Conservation (phyloP, 1,140 invertebrate species). For the Vollenhovia emeryi region DNA sequence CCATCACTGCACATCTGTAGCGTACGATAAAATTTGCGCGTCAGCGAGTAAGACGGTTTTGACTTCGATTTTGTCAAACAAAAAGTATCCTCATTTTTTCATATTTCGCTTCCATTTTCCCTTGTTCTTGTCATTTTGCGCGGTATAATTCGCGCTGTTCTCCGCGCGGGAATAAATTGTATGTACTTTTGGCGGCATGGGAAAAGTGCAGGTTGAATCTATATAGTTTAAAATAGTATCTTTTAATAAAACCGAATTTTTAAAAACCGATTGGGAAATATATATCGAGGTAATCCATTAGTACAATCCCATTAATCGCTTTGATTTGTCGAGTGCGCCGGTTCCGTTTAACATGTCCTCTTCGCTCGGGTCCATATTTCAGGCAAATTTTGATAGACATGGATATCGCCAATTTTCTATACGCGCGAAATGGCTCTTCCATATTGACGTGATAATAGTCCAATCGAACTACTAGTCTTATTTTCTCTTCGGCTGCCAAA, state of each 20-base stretch:
- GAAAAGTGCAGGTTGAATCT: not conserved
- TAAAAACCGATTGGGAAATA: not conserved
- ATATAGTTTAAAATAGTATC: not conserved
- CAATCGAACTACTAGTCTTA: slow-evolving; percentile 29
- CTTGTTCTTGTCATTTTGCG: not conserved
- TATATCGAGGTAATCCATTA: not conserved
- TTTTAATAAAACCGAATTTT: slow-evolving; percentile 1
- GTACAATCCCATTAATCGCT: slow-evolving; percentile 9
- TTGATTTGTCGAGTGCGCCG: slow-evolving; percentile 23
- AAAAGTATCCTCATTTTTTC: not conserved
- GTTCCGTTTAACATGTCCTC: not conserved
- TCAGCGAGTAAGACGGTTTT: not conserved
- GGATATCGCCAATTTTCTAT: slow-evolving; percentile 46
- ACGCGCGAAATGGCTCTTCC: slow-evolving; percentile 27
- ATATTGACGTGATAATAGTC: slow-evolving; percentile 5
- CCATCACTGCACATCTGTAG: no score
- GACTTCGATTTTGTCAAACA: not conserved
- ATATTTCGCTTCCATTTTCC: not conserved
- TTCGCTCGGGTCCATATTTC: slow-evolving; percentile 11
- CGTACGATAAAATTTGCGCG: not conserved
- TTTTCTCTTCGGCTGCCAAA: slow-evolving; percentile 12
- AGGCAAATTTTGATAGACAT: slow-evolving; percentile 30
- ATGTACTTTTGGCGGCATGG: not conserved
- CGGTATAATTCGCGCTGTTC: not conserved
- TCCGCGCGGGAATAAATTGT: not conserved